A percentile compares a stretch with the other conserved stretches of the same genome.
Evolutionary conservation across 2,113 vertebrate species (phyloP).

Genomic region (Forbesichthys papilliferus): DNA sequence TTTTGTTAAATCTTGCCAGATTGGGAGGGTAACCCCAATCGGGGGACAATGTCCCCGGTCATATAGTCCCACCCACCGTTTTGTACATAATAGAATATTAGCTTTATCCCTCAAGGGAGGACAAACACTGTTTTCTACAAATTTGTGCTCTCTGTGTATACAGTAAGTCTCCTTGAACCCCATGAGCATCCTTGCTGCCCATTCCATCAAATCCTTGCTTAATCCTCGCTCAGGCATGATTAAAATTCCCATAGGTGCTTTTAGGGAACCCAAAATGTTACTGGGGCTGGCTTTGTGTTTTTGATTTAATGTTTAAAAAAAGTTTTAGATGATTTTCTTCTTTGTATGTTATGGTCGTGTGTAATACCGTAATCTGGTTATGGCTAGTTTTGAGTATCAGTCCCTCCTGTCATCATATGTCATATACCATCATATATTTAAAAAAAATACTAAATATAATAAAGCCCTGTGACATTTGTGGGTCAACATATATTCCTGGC

Average conservation of each 20-base stretch:
- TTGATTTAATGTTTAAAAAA: slow-evolving; percentile 1
- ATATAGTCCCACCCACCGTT: slow-evolving; percentile 10
- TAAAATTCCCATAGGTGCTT: slow-evolving; percentile 42
- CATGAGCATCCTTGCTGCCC: slow-evolving; percentile 17
- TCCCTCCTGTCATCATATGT: not conserved
- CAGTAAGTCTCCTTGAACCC: slow-evolving; percentile 19
- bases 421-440: too few species aligned
- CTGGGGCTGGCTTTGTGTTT: slow-evolving; percentile 16
- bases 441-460: not conserved
- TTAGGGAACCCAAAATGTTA: slow-evolving; percentile 10
- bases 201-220: slow-evolving; percentile 53
- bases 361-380: not conserved
- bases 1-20: slow-evolving; percentile 20
- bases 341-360: not conserved
- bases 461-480: not conserved
- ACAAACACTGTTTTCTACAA: slow-evolving; percentile 27
- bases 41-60: not conserved
- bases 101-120: slow-evolving; percentile 36
- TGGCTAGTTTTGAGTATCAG: slow-evolving; percentile 1
- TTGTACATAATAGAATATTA: slow-evolving; percentile 31
- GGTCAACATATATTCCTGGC: not conserved
- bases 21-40: slow-evolving; percentile 17
- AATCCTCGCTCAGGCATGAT: slow-evolving; percentile 53
- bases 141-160: slow-evolving; percentile 17
- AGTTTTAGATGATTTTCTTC: not conserved